phyloP scores from a whole-genome alignment of 2,113 vertebrate species.

The Vidua macroura region DNA sequence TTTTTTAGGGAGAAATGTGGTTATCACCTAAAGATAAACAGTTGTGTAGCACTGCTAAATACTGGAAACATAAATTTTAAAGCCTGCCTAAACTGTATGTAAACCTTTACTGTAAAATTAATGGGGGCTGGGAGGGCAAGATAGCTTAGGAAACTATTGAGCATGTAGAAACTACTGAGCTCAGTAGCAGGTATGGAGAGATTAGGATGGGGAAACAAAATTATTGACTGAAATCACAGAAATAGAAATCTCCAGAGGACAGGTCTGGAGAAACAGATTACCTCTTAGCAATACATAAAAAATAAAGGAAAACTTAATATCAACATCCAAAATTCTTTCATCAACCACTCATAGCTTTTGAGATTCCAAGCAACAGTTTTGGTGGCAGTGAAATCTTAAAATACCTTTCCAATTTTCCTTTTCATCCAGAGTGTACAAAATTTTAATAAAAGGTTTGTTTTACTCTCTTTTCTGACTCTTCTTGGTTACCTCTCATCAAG shows the following conservation, averaged over 20 bases:
- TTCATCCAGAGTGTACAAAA: neutral
- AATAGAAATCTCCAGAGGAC: neutral
- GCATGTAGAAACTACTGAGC: neutral
- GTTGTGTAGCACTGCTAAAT: neutral
- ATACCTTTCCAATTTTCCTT: neutral
- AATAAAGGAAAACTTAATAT: neutral
- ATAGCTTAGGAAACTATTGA: neutral
- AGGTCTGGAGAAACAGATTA: neutral
- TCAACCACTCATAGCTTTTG: neutral
- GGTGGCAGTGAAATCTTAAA: neutral
- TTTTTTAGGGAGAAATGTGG: neutral
- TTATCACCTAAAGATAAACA: neutral
- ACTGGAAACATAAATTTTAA: neutral
- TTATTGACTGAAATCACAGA: neutral
- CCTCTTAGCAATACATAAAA: neutral
- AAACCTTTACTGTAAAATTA: neutral
- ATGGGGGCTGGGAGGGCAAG: neutral
- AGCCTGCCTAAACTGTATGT: neutral
- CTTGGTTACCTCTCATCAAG: neutral
- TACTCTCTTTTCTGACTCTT: neutral
- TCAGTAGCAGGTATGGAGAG: neutral
- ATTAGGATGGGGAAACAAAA: neutral
- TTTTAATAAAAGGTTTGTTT: neutral
- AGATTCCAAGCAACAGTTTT: neutral
- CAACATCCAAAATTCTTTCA: neutral